Evolutionary conservation across 2,797 vertebrate species (phyloP), one percentile per base, ranked within the genome.

Genomic region (Syncerus caffer): DNA sequence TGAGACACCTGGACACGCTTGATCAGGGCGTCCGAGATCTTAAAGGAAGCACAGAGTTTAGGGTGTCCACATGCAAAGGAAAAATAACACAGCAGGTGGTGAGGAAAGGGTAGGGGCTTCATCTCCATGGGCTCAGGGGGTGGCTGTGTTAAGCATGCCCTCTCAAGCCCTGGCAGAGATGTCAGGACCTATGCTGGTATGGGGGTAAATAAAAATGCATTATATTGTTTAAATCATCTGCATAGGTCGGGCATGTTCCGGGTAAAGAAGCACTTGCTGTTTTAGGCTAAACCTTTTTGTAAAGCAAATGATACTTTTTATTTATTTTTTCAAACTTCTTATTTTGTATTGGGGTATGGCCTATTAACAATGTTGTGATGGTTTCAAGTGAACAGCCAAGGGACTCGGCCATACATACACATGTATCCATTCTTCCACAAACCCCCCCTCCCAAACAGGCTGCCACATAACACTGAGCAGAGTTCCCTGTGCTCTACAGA

Each of bases 21-120:
- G 98, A 99, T 99, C 98, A 99, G 99, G 80, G 99, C 99, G 42
- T 99, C 99, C 0, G 99, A 99, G 98, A 99, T 99, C 99, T 99
- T 96, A 96, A 98, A 98, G 85, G 90, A 27, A 98, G 60, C 12
- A 97, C 27, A 94, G 71, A 38, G 57, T 57, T 97, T 71, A 51
- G 31, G 82, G 53, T 67, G 95, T 42, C 14, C 64, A 86, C 82
- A 6, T 67, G 50, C 51, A 96, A 90, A 80, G 50, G n/a, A 55
- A 96, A 87, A 57, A n/a, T 1, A 19, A 34, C 3, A 50, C 31
- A 80, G 76, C 23, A 31, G 29, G n/a, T 14, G 34, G 8, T 31
- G 53, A 38, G 47, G 21, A 60, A 71, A 29, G 23, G 3, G 31
- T 11, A 16, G n/a, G 34, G 31, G 6, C 19, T 83, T 57, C 16